Percentiles rank a stretch among this genome's conserved stretches.
Conservation (phyloP, 2,113 vertebrate species). For the Ictalurus furcatus region DNA sequence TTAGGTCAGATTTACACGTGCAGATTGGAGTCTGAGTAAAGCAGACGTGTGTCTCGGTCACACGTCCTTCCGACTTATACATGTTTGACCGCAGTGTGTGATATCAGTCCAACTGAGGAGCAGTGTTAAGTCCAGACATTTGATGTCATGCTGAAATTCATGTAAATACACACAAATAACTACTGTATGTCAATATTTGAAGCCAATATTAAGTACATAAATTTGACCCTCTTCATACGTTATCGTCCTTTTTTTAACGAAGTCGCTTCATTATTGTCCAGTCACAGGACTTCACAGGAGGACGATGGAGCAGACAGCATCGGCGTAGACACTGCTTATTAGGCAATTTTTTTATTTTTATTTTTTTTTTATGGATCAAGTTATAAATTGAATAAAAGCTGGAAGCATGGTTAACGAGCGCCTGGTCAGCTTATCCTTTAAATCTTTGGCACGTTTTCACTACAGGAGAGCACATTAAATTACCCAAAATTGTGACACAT, state of each 20-base stretch:
- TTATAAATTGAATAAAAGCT: neutral
- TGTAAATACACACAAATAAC: neutral
- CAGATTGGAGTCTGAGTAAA: neutral
- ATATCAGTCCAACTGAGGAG: neutral
- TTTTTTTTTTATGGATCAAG: neutral
- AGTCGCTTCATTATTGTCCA: neutral
- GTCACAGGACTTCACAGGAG: neutral
- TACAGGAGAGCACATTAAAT: neutral
- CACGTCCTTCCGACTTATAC: neutral
- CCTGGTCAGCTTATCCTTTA: slow-evolving; percentile 26
- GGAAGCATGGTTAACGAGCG: slow-evolving; percentile 2
- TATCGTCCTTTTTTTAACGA: neutral
- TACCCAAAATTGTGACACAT: neutral
- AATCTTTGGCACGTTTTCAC: neutral
- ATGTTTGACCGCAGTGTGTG: no score
- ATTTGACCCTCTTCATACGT: neutral
- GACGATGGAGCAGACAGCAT: neutral
- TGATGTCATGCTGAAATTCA: neutral
- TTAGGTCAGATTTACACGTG: neutral
- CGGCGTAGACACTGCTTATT: neutral
- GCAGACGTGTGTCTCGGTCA: neutral
- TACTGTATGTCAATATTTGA: neutral
- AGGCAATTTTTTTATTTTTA: neutral
- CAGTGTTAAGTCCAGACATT: neutral
- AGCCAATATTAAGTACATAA: neutral